phyloP scores from a whole-genome alignment of 1,140 invertebrate species.

The Delia radicum region DNA sequence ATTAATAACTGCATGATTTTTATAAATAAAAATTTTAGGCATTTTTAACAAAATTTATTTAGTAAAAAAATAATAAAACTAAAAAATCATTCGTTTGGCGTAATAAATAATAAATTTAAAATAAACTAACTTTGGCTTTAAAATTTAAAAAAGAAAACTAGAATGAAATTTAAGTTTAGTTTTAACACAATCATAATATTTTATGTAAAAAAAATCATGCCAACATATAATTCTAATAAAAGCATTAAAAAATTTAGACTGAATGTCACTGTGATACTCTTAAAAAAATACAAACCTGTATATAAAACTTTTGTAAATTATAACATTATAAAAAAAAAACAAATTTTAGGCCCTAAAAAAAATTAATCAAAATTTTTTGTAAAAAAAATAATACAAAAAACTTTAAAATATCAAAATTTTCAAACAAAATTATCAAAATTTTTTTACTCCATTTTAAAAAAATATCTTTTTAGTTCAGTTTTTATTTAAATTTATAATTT shows the following conservation, averaged over 20 bases:
- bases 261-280: conserved; percentile 55
- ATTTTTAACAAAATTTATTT: not conserved
- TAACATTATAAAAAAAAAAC: conserved; percentile 38
- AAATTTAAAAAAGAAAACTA: conserved; percentile 52
- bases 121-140: conserved; percentile 50
- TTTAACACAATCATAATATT: no score
- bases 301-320: conserved; percentile 55
- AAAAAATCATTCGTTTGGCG: no score
- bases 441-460: conserved; percentile 20
- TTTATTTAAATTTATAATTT: not conserved
- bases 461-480: not conserved
- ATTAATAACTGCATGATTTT: conserved; percentile 20
- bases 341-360: conserved; percentile 47
- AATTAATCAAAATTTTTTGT: conserved; percentile 38
- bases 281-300: conserved; percentile 32
- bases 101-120: no score
- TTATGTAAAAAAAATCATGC: conserved; percentile 23
- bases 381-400: conserved; percentile 21
- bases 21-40: conserved; percentile 40
- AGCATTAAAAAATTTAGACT: conserved; percentile 53
- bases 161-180: no score
- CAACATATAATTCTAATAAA: conserved; percentile 53
- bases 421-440: conserved; percentile 23
- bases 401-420: conserved; percentile 24
- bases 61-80: not conserved